phyloP scores from a whole-genome alignment of 92 coral and sea anemone genomes.

The Epizoanthus rinbou region DNA sequence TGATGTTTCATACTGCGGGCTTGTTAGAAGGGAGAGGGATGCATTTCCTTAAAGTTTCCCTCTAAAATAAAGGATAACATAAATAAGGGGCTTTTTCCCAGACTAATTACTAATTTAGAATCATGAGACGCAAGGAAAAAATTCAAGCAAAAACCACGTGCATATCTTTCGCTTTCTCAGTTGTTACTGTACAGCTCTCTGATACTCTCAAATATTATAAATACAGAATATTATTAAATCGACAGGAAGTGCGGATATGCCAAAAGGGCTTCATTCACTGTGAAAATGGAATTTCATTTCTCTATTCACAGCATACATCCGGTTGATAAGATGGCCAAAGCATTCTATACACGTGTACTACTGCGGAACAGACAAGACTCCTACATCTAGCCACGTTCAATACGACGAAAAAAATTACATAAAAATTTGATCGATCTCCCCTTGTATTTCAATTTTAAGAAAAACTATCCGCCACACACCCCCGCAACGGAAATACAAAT shows the following conservation, averaged over 20 bases:
- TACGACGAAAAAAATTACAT: too few relatives aligned
- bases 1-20: too few relatives aligned
- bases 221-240: not conserved
- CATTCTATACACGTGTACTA: conserved; percentile 31
- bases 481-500: conserved; percentile 40
- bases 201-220: conserved; percentile 2
- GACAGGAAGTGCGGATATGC: conserved; percentile 32
- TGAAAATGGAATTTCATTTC: not conserved
- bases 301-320: conserved; percentile 19
- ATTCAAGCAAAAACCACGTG: conserved; percentile 30
- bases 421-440: not conserved
- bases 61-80: not conserved
- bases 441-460: not conserved
- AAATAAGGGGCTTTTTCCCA: not conserved
- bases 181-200: not conserved
- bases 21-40: too few relatives aligned
- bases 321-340: conserved; percentile 13
- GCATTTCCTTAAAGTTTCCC: too few relatives aligned
- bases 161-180: not conserved
- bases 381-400: conserved; percentile 8
- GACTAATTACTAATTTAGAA: conserved; percentile 46
- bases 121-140: conserved; percentile 7
- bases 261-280: conserved; percentile 1
- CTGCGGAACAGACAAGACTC: too few relatives aligned
- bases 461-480: conserved; percentile 20